Percentiles rank a stretch among this genome's conserved stretches.
Evolutionary conservation across 2,797 vertebrate species (phyloP).

Genomic region (Diplodus sargus): DNA sequence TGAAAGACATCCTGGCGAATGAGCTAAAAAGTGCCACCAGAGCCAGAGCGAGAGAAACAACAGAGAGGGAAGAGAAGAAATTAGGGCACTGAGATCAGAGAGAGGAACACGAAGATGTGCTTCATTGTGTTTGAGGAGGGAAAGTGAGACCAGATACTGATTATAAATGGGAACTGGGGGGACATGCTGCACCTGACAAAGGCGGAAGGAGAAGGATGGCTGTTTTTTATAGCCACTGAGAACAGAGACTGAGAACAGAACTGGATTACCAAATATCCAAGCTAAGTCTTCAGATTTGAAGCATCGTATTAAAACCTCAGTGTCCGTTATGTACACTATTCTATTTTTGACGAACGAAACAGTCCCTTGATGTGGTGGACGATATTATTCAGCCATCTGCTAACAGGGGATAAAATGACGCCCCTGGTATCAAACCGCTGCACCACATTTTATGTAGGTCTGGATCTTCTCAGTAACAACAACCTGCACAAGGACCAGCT

Average conservation of each 20-base stretch:
- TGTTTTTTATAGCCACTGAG: conserved; percentile 54
- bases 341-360: conserved; percentile 2
- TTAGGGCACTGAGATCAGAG: conserved; percentile 20
- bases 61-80: conserved; percentile 12
- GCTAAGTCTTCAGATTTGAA: conserved; percentile 24
- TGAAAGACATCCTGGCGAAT: conserved; percentile 13
- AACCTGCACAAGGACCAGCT: conserved; percentile 34
- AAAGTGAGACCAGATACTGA: conserved; percentile 24
- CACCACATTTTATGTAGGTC: conserved; percentile 17
- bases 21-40: conserved; percentile 15
- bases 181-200: conserved; percentile 32
- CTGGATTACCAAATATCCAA: conserved; percentile 29
- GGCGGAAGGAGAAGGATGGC: conserved; percentile 35
- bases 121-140: conserved; percentile 41
- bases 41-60: conserved; percentile 23
- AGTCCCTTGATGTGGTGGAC: not conserved
- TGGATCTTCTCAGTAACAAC: conserved; percentile 12
- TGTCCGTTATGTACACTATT: not conserved
- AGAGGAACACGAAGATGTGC: conserved; percentile 35
- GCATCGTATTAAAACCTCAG: conserved; percentile 15
- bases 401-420: conserved; percentile 2
- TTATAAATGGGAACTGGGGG: conserved; percentile 43
- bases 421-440: conserved; percentile 6
- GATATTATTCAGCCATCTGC: not conserved
- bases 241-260: conserved; percentile 34